Base-by-base conservation (phyloP, 2,888 invertebrate genomes). In the Pterostichus madidus region DNA sequence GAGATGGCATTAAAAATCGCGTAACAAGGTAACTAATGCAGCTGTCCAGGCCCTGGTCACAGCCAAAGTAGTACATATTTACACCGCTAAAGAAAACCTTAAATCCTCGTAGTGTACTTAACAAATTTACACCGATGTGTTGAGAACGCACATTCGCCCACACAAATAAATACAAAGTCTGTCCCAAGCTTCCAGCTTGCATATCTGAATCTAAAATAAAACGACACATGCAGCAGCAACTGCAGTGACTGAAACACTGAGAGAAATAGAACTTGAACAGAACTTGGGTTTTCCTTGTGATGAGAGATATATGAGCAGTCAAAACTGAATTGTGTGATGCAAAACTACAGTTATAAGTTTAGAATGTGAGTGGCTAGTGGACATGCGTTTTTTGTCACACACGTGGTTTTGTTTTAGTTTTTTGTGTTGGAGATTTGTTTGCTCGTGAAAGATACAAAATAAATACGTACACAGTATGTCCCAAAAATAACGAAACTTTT, bases 341-440 rank as follows among this genome's bases (percentile, higher is more conserved):
- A 32, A n/a, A 64, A 35, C 4, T 64, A 64, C 64, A 64, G 64
- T 35, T 64, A 35, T 35, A 35, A 13, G 64, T 32, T 64, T 64
- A 32, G 64, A 49, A 49, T 49, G 13, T 13, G 49, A 49, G 49
- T 49, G 49, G 1, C 4, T 13, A 59, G 59, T 64, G 35, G 35
- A 64, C 64, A 11, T 35, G n/a, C 32, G 61, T 32, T 32, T 39
- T 39, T 39, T 39, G 5, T 24, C 35, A 13, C 8, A 8, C 59
- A 64, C 32, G 64, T 64, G 32, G n/a, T 64, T 64, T 64, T 64
- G 35, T 35, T 64, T 64, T 64, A 39, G n/a, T 64, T 32, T 35
- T 64, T 64, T 64, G 31, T 64, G 24, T 64, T 64, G n/a, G 31
- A n/a, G 24, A 32, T 31, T 59, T 53, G 13, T n/a, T 53, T 53